Evolutionary conservation across 2,797 vertebrate species (phyloP).

Genomic region (Falco naumanni): DNA sequence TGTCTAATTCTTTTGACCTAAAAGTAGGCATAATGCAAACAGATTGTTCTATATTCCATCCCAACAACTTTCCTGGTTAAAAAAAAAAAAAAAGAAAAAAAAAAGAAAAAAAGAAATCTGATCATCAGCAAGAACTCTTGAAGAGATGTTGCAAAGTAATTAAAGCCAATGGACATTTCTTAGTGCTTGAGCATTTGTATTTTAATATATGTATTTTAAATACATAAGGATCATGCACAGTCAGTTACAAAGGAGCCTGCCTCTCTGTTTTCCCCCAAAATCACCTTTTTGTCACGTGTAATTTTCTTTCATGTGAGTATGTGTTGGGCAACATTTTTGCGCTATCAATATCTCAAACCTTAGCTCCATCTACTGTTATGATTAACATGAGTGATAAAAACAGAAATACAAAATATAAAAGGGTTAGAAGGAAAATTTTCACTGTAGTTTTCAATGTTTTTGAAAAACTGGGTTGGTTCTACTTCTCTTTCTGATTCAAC

Average conservation of each 20-base stretch:
- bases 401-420: background rate
- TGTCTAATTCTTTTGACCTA: background rate
- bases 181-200: background rate
- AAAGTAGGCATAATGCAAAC: background rate
- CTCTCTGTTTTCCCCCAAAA: background rate
- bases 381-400: background rate
- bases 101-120: background rate
- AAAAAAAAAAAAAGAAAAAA: background rate
- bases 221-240: background rate
- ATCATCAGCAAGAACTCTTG: background rate
- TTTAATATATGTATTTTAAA: background rate
- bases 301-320: background rate
- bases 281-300: background rate
- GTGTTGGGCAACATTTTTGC: background rate
- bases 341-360: background rate
- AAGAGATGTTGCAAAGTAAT: background rate
- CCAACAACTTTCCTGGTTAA: background rate
- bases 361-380: background rate
- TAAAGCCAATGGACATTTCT: background rate
- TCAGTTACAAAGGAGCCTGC: background rate
- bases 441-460: background rate
- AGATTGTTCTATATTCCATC: background rate
- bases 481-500: background rate
- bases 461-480: background rate
- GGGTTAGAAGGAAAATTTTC: background rate